These are phyloP conservation scores for Myrmophylax atrothorax DNA, from an alignment of 2,113 vertebrate genomes.

Conservation along the genomic window DNA sequence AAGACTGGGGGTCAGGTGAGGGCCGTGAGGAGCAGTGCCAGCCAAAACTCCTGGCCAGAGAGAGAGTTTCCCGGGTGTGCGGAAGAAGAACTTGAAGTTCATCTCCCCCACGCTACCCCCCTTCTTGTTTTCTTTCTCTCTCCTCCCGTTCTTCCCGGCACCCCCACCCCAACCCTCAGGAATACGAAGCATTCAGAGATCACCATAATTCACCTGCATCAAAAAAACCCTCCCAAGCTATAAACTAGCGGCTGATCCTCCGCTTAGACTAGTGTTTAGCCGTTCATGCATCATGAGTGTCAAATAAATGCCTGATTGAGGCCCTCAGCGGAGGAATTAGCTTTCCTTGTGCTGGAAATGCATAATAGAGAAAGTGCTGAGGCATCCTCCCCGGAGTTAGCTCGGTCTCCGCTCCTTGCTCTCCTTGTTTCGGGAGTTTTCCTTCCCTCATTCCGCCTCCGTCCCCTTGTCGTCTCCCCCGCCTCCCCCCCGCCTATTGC, in stretches of 20 bases:
- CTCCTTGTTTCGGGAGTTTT: background rate
- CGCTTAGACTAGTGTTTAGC: constrained; percentile 48
- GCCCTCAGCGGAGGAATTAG: constrained; percentile 57
- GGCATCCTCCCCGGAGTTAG: constrained; percentile 35
- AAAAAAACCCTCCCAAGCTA: constrained; percentile 17
- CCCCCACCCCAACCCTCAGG: background rate
- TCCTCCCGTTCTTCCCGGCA: background rate
- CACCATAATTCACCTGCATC: constrained; percentile 54
- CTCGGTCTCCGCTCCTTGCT: background rate
- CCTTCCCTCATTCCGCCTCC: background rate
- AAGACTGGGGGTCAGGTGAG: background rate
- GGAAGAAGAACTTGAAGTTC: background rate
- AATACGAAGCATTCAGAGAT: background rate
- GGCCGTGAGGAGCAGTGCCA: background rate
- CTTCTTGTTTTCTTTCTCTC: background rate
- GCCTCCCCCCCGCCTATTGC: background rate
- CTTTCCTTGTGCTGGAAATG: constrained; percentile 29
- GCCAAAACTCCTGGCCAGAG: background rate
- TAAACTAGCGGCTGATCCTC: constrained; percentile 62
- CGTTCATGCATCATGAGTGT: constrained; percentile 59
- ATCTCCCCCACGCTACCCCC: background rate
- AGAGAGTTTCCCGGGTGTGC: background rate
- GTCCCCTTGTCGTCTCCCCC: background rate
- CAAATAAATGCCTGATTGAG: constrained; percentile 65
- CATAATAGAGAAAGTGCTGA: constrained; percentile 48